phyloP scores from a whole-genome alignment of 2,113 vertebrate genomes.

The Sinocyclocheilus maitianheensis region DNA sequence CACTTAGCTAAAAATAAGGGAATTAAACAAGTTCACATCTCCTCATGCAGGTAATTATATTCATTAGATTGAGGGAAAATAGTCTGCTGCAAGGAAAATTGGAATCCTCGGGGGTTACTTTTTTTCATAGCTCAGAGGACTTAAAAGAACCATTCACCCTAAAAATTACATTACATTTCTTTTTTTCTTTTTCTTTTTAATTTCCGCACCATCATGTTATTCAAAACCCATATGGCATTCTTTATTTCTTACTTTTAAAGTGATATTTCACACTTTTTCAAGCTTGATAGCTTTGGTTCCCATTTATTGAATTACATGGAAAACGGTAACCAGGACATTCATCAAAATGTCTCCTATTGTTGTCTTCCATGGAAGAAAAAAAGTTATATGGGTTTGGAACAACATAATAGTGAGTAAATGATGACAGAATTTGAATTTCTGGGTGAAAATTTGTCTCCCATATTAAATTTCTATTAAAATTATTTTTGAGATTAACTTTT shows the following conservation, averaged over 20 bases:
- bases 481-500: neutral
- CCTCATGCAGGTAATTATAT: slow-evolving; percentile 17
- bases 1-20: slow-evolving; percentile 21
- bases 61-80: neutral
- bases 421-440: neutral
- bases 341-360: neutral
- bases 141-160: neutral
- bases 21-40: slow-evolving; percentile 8
- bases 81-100: neutral
- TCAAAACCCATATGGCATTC: neutral
- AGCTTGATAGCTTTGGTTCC: neutral
- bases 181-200: neutral
- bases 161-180: neutral
- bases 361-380: neutral
- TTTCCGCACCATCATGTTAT: neutral
- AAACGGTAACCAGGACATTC: neutral
- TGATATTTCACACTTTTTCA: neutral
- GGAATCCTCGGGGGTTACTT: neutral
- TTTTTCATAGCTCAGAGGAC: neutral
- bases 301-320: neutral
- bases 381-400: neutral
- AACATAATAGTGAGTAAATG: neutral
- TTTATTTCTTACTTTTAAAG: neutral
- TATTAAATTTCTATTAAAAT: neutral
- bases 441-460: neutral